Percentiles rank a stretch among this genome's conserved stretches.
Conservation (phyloP, 2,888 invertebrate genomes). For the Dinocampus coccinellae region DNA sequence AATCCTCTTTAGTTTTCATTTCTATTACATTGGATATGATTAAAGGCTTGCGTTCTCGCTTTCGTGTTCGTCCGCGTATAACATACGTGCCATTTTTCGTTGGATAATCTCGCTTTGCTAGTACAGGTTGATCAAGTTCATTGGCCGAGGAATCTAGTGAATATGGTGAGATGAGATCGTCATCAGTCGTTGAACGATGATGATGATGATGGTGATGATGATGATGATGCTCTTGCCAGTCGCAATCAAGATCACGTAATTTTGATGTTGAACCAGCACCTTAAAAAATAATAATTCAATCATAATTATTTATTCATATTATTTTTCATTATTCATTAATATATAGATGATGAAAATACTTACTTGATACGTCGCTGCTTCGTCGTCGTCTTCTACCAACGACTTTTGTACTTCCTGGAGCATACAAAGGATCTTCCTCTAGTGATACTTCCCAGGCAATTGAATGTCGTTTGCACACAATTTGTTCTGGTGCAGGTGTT, state of each 20-base stretch:
- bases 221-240: constrained; percentile 82
- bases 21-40: constrained; percentile 73
- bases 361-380: constrained; percentile 71
- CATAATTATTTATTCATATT: neutral
- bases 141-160: constrained; percentile 74
- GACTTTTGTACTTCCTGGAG: constrained; percentile 80
- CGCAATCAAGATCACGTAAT: constrained; percentile 75
- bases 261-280: constrained; percentile 83
- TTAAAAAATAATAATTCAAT: constrained; percentile 58
- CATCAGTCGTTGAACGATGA: constrained; percentile 77
- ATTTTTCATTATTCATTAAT: neutral
- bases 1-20: constrained; percentile 69
- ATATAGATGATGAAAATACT: constrained; percentile 46
- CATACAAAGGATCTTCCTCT: constrained; percentile 78
- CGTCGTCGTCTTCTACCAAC: constrained; percentile 69
- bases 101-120: constrained; percentile 65
- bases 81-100: constrained; percentile 83
- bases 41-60: constrained; percentile 76
- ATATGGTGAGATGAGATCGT: constrained; percentile 78
- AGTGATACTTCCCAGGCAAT: constrained; percentile 91
- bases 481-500: constrained; percentile 64
- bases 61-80: constrained; percentile 78
- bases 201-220: too few relatives aligned
- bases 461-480: constrained; percentile 77
- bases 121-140: constrained; percentile 58